A percentile compares a stretch with the other conserved stretches of the same genome.
These are phyloP conservation scores for Protonemura montana DNA, from an alignment of 2,888 invertebrate species.

Conservation along the genomic window DNA sequence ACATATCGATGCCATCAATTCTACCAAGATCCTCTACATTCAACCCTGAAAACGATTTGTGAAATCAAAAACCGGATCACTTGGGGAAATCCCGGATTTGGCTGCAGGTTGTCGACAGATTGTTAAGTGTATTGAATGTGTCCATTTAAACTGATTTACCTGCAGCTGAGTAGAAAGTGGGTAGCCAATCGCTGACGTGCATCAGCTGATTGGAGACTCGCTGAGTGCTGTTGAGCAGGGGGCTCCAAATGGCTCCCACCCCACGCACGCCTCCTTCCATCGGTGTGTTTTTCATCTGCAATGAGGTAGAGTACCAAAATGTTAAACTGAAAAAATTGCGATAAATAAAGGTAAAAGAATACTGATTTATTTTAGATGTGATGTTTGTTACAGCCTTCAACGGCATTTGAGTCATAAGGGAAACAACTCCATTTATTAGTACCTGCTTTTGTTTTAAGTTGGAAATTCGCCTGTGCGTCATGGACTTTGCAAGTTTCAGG, in stretches of 20 bases:
- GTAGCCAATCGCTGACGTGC: conserved; percentile 75
- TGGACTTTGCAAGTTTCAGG: no score
- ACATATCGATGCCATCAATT: conserved; percentile 66
- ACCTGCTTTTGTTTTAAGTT: no score
- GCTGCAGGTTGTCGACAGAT: neutral
- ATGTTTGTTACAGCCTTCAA: no score
- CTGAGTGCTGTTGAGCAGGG: conserved; percentile 63
- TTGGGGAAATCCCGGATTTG: neutral
- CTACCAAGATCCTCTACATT: conserved; percentile 61
- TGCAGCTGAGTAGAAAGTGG: conserved; percentile 71
- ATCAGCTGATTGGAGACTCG: conserved; percentile 68
- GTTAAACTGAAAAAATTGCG: no score
- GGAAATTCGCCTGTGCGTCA: no score
- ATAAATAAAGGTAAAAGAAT: no score
- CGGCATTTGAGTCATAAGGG: no score
- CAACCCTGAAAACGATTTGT: conserved; percentile 57
- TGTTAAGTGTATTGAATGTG: no score
- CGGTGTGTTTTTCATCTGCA: conserved; percentile 70
- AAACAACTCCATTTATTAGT: no score
- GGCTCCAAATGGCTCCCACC: conserved; percentile 72
- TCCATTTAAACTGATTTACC: conserved; percentile 56
- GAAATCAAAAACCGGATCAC: conserved; percentile 7
- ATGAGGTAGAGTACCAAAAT: no score
- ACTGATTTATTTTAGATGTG: no score
- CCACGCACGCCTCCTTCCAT: conserved; percentile 77